These are phyloP conservation scores for Dermochelys coriacea DNA, from an alignment of 2,797 vertebrate species.

Conservation along the genomic window DNA sequence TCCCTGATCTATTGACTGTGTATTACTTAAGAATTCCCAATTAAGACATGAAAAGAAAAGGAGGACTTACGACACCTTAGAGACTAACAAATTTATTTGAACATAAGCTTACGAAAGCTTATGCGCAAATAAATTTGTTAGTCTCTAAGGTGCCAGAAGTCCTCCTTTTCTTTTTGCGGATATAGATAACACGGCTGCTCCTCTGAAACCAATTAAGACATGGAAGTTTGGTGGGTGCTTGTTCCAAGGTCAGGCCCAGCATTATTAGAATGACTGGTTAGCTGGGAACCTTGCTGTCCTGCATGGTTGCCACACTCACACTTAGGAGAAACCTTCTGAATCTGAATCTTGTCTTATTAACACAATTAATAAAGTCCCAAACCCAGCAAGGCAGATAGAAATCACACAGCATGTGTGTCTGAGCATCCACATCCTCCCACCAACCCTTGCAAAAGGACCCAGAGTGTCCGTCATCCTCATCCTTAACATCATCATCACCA, in stretches of 20 bases:
- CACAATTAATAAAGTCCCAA: not conserved
- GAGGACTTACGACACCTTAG: too few species aligned
- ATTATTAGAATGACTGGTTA: not conserved
- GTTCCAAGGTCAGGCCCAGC: not conserved
- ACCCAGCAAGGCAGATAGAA: not conserved
- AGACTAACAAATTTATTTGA: too few species aligned
- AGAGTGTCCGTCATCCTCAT: not conserved
- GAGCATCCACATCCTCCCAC: too few species aligned
- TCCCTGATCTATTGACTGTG: not conserved
- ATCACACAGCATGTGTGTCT: not conserved
- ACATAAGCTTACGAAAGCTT: too few species aligned
- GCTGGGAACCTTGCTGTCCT: not conserved
- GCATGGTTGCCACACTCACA: too few species aligned
- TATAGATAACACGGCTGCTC: too few species aligned
- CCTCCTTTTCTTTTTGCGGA: too few species aligned
- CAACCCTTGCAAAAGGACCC: not conserved
- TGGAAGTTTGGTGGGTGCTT: not conserved
- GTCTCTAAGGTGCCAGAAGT: too few species aligned
- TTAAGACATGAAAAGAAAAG: too few species aligned
- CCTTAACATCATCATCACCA: too few species aligned
- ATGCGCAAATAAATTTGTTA: too few species aligned
- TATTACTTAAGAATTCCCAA: not conserved
- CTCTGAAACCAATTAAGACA: not conserved
- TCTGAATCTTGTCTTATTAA: not conserved
- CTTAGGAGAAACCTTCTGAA: not conserved